A percentile compares a stretch with the other conserved stretches of the same genome.
Conservation (phyloP, 2,888 invertebrate genomes). For the Heliconius sara region DNA sequence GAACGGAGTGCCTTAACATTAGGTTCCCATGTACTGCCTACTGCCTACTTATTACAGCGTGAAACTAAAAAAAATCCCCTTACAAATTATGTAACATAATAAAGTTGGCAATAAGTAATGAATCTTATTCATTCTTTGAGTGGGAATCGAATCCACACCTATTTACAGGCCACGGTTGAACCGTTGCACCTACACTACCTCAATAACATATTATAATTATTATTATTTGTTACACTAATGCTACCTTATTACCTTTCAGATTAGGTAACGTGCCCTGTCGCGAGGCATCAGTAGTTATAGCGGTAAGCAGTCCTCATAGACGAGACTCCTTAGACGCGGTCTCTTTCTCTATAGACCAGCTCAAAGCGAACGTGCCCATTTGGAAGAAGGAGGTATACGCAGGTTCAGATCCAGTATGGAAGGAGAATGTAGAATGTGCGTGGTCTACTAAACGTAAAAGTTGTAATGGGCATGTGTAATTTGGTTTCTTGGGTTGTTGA, state of each 20-base stretch:
- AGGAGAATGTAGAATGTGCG: conserved; percentile 92
- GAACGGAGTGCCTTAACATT: too few species aligned
- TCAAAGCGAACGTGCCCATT: conserved; percentile 95
- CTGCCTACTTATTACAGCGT: too few species aligned
- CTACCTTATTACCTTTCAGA: conserved; percentile 63
- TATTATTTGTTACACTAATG: background rate
- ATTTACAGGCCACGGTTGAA: too few species aligned
- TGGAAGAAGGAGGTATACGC: conserved; percentile 98
- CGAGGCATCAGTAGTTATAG: conserved; percentile 95
- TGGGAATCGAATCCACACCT: too few species aligned
- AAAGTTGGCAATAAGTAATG: too few species aligned
- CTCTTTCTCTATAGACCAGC: conserved; percentile 90
- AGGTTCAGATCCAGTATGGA: conserved; percentile 86
- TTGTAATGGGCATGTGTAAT: conserved; percentile 35
- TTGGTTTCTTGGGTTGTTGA: background rate
- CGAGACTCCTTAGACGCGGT: conserved; percentile 92
- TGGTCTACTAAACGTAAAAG: conserved; percentile 83
- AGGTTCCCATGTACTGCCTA: too few species aligned
- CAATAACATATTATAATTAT: too few species aligned
- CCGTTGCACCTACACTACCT: too few species aligned
- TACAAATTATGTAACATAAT: too few species aligned
- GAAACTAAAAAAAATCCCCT: too few species aligned
- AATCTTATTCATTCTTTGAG: too few species aligned
- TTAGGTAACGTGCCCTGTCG: conserved; percentile 92
- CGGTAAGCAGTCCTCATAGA: conserved; percentile 94